Evolutionary conservation across 2,797 vertebrate genomes (phyloP).

Genomic region (Tokudaia muenninki): DNA sequence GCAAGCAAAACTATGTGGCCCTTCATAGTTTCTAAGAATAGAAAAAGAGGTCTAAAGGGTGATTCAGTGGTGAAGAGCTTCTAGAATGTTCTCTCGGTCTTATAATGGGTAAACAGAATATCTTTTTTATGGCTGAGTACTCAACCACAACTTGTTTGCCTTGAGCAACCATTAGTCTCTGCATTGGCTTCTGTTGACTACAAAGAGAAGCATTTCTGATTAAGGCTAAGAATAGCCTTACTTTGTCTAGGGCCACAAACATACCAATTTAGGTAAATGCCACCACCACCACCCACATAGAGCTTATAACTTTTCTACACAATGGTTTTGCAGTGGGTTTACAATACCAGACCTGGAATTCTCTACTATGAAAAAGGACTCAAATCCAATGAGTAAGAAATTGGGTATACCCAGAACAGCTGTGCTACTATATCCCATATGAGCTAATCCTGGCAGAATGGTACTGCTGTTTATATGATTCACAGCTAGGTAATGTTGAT

Average conservation of each 20-base stretch:
- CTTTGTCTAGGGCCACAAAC: not conserved
- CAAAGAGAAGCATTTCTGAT: not conserved
- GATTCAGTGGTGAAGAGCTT: not conserved
- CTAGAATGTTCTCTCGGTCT: not conserved
- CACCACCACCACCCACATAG: not conserved
- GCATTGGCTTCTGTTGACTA: not conserved
- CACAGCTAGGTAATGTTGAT: not conserved
- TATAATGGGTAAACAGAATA: not conserved
- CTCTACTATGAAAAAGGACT: not conserved
- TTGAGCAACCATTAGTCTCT: not conserved
- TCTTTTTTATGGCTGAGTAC: not conserved
- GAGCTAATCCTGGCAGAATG: not conserved
- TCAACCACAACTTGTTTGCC: not conserved
- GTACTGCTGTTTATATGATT: not conserved
- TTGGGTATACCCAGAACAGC: not conserved
- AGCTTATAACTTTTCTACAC: not conserved
- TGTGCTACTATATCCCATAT: not conserved
- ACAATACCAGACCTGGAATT: not conserved
- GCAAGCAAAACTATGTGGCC: not conserved
- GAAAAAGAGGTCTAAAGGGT: not conserved
- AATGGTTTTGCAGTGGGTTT: not conserved
- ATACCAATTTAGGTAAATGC: not conserved
- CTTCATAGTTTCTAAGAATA: not conserved
- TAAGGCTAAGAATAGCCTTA: not conserved
- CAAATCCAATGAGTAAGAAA: not conserved